These are phyloP conservation scores for Butorides virescens DNA, from an alignment of 2,113 vertebrate genomes.

Conservation along the genomic window DNA sequence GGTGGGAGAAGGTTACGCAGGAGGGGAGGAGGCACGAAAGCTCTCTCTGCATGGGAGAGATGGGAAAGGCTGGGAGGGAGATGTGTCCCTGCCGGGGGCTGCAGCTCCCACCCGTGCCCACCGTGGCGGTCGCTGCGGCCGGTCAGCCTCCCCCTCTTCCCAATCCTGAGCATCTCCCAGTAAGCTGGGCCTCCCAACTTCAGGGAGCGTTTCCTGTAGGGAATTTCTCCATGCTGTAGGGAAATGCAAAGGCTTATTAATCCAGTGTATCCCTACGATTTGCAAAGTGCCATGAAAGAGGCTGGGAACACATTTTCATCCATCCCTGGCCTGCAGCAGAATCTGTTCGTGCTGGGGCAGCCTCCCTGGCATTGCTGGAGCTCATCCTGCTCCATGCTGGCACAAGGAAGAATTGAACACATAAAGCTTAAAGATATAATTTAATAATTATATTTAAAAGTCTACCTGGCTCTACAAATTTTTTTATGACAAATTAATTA, in stretches of 20 bases:
- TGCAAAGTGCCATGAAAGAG: background rate
- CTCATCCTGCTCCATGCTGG: background rate
- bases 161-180: background rate
- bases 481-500: conserved; percentile 62
- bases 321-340: background rate
- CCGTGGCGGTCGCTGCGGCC: rapidly evolving
- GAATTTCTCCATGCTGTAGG: background rate
- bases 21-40: background rate
- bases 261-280: rapidly evolving
- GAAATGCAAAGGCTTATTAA: background rate
- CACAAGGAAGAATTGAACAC: background rate
- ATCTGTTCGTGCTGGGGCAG: background rate
- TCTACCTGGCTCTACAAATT: conserved; percentile 41
- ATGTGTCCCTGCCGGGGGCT: background rate
- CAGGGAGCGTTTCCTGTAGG: background rate
- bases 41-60: rapidly evolving
- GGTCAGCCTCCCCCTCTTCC: background rate
- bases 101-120: background rate
- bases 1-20: background rate
- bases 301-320: rapidly evolving
- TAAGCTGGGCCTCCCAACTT: background rate
- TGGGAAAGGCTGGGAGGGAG: rapidly evolving
- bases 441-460: background rate
- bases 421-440: background rate
- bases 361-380: background rate